These are phyloP conservation scores for Cerceris ruficornis DNA, from an alignment of 2,888 invertebrate genomes.

Conservation along the genomic window DNA sequence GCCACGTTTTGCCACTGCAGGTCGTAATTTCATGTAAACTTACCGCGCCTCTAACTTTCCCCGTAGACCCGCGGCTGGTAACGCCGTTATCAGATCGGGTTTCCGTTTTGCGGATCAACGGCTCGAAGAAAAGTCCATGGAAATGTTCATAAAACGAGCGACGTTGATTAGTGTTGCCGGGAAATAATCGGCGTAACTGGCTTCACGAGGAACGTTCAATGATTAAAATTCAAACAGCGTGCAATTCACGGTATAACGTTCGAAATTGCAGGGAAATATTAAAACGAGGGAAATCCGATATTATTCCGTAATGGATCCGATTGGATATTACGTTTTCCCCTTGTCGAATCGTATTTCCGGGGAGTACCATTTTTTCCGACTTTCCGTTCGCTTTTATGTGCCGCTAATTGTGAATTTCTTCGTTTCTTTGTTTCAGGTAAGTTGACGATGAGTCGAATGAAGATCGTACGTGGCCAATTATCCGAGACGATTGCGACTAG, in stretches of 20 bases:
- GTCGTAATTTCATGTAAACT: constrained; percentile 45
- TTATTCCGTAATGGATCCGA: no score
- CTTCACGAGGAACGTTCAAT: no score
- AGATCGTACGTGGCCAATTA: constrained; percentile 10
- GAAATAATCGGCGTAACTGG: neutral
- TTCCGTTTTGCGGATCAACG: constrained; percentile 29
- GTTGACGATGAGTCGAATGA: constrained; percentile 14
- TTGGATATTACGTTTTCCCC: neutral
- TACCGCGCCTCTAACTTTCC: constrained; percentile 44
- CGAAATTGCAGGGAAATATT: neutral
- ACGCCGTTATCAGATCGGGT: constrained; percentile 48
- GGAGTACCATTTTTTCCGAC: neutral
- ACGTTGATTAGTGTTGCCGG: neutral
- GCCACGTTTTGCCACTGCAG: constrained; percentile 7
- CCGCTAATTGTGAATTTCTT: constrained; percentile 5
- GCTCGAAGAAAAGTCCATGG: constrained; percentile 17
- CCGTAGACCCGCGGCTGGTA: constrained; percentile 31
- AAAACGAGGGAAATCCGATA: neutral
- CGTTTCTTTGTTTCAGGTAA: constrained; percentile 50
- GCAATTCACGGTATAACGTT: no score
- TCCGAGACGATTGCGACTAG: constrained; percentile 10
- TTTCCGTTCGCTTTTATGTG: neutral
- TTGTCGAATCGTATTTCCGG: neutral
- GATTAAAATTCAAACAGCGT: no score
- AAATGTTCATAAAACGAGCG: constrained; percentile 21